These are phyloP conservation scores for Eubucco bourcierii DNA, from an alignment of 2,113 vertebrate species.

Conservation along the genomic window DNA sequence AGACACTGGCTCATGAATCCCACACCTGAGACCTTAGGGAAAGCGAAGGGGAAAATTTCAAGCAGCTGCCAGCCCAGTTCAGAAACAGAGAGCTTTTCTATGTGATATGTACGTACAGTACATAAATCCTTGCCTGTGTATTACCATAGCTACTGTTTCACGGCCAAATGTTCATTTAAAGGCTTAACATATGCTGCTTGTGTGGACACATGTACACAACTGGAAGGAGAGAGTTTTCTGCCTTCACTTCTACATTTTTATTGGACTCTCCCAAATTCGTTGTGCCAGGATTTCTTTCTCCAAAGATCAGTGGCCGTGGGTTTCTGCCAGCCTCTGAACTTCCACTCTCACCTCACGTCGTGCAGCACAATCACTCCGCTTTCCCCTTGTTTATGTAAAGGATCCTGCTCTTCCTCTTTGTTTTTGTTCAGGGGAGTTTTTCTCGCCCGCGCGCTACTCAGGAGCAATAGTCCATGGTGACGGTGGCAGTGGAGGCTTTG, in stretches of 20 bases:
- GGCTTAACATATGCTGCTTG: conserved; percentile 49
- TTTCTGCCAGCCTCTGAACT: neutral
- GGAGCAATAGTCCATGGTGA: neutral
- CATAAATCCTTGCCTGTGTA: neutral
- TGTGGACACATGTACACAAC: conserved; percentile 35
- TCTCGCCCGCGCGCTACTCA: neutral
- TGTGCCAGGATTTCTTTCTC: conserved; percentile 30
- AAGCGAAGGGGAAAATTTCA: conserved; percentile 84
- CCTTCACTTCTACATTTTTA: neutral
- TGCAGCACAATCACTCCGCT: neutral
- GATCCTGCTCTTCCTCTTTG: neutral
- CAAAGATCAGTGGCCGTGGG: neutral
- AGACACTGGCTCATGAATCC: conserved; percentile 85
- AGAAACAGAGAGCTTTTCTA: conserved; percentile 65
- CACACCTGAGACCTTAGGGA: conserved; percentile 94
- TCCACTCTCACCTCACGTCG: neutral
- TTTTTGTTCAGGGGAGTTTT: neutral
- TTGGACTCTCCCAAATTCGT: neutral
- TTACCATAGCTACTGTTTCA: conserved; percentile 60
- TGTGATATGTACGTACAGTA: conserved; percentile 57
- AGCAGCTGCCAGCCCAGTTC: conserved; percentile 81
- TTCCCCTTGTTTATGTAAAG: neutral
- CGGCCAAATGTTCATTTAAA: conserved; percentile 61
- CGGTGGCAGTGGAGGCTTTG: neutral
- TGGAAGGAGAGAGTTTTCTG: conserved; percentile 21